phyloP scores from a whole-genome alignment of 2,113 vertebrate species.

The Odontophorus gujanensis region DNA sequence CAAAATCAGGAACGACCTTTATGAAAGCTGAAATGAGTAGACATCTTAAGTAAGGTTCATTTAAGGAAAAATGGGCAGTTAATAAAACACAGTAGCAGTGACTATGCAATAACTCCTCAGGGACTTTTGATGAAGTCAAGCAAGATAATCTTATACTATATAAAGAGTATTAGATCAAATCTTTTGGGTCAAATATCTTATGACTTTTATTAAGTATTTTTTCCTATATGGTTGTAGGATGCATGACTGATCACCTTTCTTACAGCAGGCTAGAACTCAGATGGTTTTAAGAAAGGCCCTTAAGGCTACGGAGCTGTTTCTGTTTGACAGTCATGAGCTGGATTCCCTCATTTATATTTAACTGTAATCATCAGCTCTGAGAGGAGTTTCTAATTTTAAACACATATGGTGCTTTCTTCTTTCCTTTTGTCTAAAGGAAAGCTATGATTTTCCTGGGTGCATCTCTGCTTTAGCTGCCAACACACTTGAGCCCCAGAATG shows the following conservation, averaged over 20 bases:
- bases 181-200: constrained; percentile 56
- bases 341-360: constrained; percentile 77
- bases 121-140: constrained; percentile 60
- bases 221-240: background rate
- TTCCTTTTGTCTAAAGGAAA: constrained; percentile 52
- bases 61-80: constrained; percentile 60
- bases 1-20: constrained; percentile 29
- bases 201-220: constrained; percentile 26
- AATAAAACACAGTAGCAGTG: constrained; percentile 41
- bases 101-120: constrained; percentile 39
- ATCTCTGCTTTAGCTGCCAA: constrained; percentile 20
- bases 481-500: background rate
- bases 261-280: constrained; percentile 13
- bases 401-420: background rate
- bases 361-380: constrained; percentile 68
- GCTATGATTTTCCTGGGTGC: constrained; percentile 54
- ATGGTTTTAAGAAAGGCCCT: constrained; percentile 57
- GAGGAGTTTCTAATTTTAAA: constrained; percentile 74
- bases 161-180: constrained; percentile 67
- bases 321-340: constrained; percentile 56
- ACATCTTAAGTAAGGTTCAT: constrained; percentile 59
- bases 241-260: constrained; percentile 57
- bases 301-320: constrained; percentile 50
- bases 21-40: constrained; percentile 32
- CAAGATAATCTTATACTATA: constrained; percentile 58